Conservation (phyloP, 2,797 vertebrate genomes). For the Sebastes diploproa region DNA sequence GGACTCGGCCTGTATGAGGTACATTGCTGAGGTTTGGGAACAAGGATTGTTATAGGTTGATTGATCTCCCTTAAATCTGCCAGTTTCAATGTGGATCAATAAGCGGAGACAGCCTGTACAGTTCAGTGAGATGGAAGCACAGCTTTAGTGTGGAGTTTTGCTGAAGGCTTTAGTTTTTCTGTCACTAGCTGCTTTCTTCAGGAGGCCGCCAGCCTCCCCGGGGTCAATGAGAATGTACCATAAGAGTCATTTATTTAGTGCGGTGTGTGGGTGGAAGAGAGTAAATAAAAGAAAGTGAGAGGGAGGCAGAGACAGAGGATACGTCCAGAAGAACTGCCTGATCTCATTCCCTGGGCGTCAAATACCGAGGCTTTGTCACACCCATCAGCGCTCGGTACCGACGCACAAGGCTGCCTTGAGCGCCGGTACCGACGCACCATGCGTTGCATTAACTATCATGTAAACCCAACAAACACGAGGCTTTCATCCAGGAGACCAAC, state of each 20-base stretch:
- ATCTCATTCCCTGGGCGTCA: too few species aligned
- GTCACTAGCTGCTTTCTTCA: not conserved
- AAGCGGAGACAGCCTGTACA: not conserved
- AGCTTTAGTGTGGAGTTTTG: not conserved
- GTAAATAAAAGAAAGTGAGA: not conserved
- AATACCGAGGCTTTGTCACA: too few species aligned
- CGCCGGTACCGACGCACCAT: too few species aligned
- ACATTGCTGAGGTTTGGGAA: not conserved
- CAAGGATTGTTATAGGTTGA: not conserved
- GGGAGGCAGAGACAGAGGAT: not conserved
- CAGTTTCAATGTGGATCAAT: constrained; percentile 21
- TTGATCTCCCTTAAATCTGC: not conserved
- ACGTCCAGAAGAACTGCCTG: not conserved
- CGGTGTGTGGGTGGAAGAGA: not conserved
- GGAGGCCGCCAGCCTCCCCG: not conserved
- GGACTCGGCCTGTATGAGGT: not conserved
- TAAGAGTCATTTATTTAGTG: not conserved
- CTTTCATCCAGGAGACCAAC: too few species aligned
- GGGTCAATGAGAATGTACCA: not conserved
- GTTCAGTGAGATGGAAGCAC: not conserved
- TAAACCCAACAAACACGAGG: too few species aligned
- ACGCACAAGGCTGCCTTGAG: too few species aligned
- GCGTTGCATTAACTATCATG: too few species aligned
- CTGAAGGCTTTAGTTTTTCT: constrained; percentile 6
- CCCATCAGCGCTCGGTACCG: too few species aligned